Percentiles rank a stretch among this genome's conserved stretches.
These are phyloP conservation scores for Eurytoma adleriae DNA, from an alignment of 2,888 invertebrate genomes.

Conservation along the genomic window DNA sequence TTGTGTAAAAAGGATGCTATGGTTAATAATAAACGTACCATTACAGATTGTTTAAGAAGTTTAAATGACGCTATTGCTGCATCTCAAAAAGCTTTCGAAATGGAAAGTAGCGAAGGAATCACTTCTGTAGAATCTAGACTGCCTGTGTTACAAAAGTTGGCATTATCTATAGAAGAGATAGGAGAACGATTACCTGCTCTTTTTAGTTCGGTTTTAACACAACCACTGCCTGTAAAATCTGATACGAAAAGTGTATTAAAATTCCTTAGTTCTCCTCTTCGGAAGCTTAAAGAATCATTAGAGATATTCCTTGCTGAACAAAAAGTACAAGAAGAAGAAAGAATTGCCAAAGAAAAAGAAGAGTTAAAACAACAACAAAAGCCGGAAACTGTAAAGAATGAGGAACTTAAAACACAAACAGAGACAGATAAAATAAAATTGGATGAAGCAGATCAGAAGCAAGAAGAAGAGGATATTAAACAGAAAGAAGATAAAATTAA, in stretches of 20 bases:
- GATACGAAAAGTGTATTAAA: not conserved
- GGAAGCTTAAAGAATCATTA: conserved; percentile 58
- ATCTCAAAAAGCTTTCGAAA: conserved; percentile 50
- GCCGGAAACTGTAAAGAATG: not conserved
- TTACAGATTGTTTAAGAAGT: conserved; percentile 54
- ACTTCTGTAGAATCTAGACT: conserved; percentile 49
- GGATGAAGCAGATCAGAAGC: conserved; percentile 59
- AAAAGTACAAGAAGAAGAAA: conserved; percentile 28
- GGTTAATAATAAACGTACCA: conserved; percentile 32
- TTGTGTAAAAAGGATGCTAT: conserved; percentile 6
- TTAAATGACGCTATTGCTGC: conserved; percentile 55
- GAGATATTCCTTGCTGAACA: not conserved
- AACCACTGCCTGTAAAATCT: not conserved
- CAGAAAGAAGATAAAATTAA: conserved; percentile 59
- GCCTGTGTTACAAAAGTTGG: conserved; percentile 57
- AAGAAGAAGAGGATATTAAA: conserved; percentile 57
- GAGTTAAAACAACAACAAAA: not conserved
- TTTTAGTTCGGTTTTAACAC: conserved; percentile 42
- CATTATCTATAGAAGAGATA: conserved; percentile 53
- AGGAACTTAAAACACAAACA: conserved; percentile 49
- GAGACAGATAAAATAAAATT: conserved; percentile 38
- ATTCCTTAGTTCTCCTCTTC: conserved; percentile 51
- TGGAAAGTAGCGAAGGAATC: not conserved
- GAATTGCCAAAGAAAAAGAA: conserved; percentile 54
- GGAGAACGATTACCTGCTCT: conserved; percentile 50